Conservation (phyloP, 2,113 vertebrate species). For the Callionymus lyra region DNA sequence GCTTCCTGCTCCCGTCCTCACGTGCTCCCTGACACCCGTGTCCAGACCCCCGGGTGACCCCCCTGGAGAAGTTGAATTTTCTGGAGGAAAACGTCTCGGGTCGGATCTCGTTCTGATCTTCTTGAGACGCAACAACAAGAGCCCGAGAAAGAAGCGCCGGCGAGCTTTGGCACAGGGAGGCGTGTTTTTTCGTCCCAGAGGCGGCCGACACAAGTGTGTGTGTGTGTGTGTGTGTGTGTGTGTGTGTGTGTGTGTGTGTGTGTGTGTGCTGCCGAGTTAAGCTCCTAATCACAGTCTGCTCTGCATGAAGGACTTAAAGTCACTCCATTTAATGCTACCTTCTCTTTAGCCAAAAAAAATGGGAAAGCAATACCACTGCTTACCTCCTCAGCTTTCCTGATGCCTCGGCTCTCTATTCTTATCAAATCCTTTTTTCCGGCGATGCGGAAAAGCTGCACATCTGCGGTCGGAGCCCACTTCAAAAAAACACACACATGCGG, state of each 20-base stretch:
- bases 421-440: constrained; percentile 5
- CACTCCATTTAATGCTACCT: constrained; percentile 61
- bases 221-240: background rate
- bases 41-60: constrained; percentile 39
- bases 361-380: constrained; percentile 30
- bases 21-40: constrained; percentile 14
- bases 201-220: constrained; percentile 25
- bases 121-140: constrained; percentile 47
- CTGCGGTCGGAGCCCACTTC: background rate
- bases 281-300: constrained; percentile 56
- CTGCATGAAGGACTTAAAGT: constrained; percentile 63
- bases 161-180: constrained; percentile 46
- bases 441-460: constrained; percentile 6
- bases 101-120: constrained; percentile 6
- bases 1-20: constrained; percentile 21
- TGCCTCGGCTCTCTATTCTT: constrained; percentile 11
- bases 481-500: background rate
- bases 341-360: constrained; percentile 49
- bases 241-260: background rate
- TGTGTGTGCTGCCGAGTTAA: constrained; percentile 38
- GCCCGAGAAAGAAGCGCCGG: constrained; percentile 41
- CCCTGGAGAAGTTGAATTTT: constrained; percentile 50
- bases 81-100: constrained; percentile 26
- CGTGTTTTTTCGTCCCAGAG: constrained; percentile 44
- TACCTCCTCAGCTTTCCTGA: constrained; percentile 35